Evolutionary conservation across 2,888 invertebrate genomes (phyloP), one percentile per base, ranked within the genome.

Genomic region (Cyaniris semiargus): DNA sequence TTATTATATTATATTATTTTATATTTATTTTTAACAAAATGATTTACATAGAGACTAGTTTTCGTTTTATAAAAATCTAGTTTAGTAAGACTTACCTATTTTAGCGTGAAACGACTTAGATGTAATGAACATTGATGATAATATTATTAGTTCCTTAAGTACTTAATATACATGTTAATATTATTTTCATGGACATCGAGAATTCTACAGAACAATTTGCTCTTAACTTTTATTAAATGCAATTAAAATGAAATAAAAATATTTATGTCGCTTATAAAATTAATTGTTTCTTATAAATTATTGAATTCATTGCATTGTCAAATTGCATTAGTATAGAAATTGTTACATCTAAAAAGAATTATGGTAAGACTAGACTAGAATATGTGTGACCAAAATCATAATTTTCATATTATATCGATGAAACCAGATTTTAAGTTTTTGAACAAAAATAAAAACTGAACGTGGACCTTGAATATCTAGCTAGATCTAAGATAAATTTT

Each of bases 181-280:
- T 58, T 23, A 60, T 23, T 66, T 31, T 31, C 27, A 66, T 66
- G 27, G 6, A 27, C 66, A 66, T 66, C 53, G 27, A 66, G 4
- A 60, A 66, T 66, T 27, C 15, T 31, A 23, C 4, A 23, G 5
- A 66, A 27, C 60, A 23, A 31, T 31, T 66, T 53, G 74, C 53
- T 74, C 74, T 53, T 74, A 53, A 23, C 53, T 72, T 72, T 74
- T 48, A 27, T 53, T 23, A 74, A 74, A 48, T 53, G 74, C 27
- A 5, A 72, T 72, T 48, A 15, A 72, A 72, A 48, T 48, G 27
- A 48, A 53, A 48, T 21, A 53, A 48, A 74, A 53, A 2, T 53
- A 74, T 27, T 66, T 15, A 66, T 15, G 66, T 66, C 4, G 15
- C 38, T 71, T 71, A n/a, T 18, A 38, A 38, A 34, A 38, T 53